Conservation (phyloP, 2,113 vertebrate genomes). For the Nematolebias whitei region DNA sequence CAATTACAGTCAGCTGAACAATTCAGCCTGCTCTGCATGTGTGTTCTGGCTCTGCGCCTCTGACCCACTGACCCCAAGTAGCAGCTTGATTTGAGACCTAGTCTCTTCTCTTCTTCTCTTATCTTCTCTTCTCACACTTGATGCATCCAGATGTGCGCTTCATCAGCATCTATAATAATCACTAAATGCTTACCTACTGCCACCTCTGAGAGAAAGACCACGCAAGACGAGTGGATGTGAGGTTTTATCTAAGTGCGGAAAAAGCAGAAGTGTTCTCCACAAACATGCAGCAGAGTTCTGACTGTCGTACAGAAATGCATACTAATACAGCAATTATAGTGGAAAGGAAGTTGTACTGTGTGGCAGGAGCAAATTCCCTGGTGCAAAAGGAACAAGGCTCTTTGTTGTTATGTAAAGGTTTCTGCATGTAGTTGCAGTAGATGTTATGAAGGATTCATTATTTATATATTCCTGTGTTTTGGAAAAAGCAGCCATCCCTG, state of each 20-base stretch:
- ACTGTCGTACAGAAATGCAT: conserved; percentile 72
- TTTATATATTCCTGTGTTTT: conserved; percentile 76
- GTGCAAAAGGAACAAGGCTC: conserved; percentile 72
- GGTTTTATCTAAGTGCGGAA: conserved; percentile 63
- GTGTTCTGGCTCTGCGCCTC: conserved; percentile 73
- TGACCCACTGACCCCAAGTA: conserved; percentile 73
- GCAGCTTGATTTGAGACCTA: conserved; percentile 66
- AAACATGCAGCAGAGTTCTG: conserved; percentile 47
- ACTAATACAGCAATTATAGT: conserved; percentile 77
- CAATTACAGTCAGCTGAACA: conserved; percentile 74
- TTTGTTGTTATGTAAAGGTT: conserved; percentile 81
- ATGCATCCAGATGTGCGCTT: conserved; percentile 31
- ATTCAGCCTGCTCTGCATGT: conserved; percentile 72
- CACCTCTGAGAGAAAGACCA: conserved; percentile 35
- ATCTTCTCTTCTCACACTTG: background rate
- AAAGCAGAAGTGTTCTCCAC: conserved; percentile 44
- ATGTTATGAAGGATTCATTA: conserved; percentile 77
- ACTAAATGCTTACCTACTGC: conserved; percentile 26
- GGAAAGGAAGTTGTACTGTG: conserved; percentile 69
- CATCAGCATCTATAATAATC: conserved; percentile 17
- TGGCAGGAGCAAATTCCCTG: conserved; percentile 73
- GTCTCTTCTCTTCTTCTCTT: conserved; percentile 14
- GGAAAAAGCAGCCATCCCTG: conserved; percentile 59
- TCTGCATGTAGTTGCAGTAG: conserved; percentile 75
- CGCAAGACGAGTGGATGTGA: conserved; percentile 45